Evolutionary conservation across 2,113 vertebrate genomes (phyloP), one percentile per base, ranked within the genome.

Genomic region (Chaetops frenatus): DNA sequence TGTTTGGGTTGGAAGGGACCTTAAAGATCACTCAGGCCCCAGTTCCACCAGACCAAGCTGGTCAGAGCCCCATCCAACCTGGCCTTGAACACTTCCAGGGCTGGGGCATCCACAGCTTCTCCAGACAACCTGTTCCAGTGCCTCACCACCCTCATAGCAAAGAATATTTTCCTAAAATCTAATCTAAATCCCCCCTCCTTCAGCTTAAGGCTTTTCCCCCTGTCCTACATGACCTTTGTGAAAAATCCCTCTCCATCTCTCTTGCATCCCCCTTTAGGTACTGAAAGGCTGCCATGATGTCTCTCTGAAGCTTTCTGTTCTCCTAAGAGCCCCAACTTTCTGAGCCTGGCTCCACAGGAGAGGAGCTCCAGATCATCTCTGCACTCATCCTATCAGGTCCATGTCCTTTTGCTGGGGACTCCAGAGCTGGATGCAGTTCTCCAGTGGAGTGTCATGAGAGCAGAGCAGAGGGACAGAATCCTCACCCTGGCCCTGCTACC

Each of bases 361-460:
- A 60, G 20, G 7, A 17, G n/a, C 20, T 67, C 38, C 53, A 81
- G 33, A 15, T 17, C 38, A 60, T 28, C 20, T 35, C 21, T 53
- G 53, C 19, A 40, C 16, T n/a, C 0, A 0, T 12, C 74, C 38
- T 9, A 29, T 25, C 13, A 15, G 15, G 11, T 45, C 33, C 21
- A 4, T 9, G 17, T 47, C 62, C n/a, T 51, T 58, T 23, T 13
- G 4, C 0, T 40, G 47, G 29, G 8, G 10, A 31, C 11, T 38
- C 36, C 22, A 61, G 47, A 28, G 25, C 29, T 35, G 38, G 29
- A 15, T 25, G n/a, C 29, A 31, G 40, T 3, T 9, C 47, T 47
- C 11, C 28, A 40, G 45, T 25, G 61, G 5, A 27, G 24, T 22
- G 20, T 31, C 29, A 40, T 8, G 9, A 33, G 36, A 73, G 67